Conservation (phyloP, 2,797 vertebrate species). For the Nothura maculosa region DNA sequence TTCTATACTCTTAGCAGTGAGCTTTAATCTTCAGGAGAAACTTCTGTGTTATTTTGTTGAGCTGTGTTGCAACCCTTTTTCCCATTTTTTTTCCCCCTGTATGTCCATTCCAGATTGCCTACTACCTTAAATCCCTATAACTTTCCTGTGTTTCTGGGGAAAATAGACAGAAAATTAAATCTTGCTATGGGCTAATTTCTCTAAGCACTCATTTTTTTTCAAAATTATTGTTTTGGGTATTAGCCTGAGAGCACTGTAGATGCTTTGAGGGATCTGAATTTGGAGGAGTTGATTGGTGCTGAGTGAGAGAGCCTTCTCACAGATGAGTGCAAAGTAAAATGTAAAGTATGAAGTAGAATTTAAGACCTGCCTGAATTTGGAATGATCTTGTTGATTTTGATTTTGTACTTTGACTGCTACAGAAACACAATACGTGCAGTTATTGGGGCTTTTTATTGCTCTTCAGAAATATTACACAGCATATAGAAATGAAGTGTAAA, state of each 20-base stretch:
- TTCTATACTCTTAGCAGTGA: conserved; percentile 22
- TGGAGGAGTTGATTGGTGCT: neutral
- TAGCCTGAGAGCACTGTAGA: neutral
- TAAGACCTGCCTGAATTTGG: neutral
- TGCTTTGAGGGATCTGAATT: neutral
- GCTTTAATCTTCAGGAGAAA: conserved; percentile 48
- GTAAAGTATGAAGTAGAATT: neutral
- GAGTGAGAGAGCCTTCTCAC: neutral
- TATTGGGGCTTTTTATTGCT: neutral
- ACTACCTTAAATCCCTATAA: conserved; percentile 12
- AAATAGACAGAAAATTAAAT: conserved; percentile 28
- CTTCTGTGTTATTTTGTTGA: neutral
- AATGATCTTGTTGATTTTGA: neutral
- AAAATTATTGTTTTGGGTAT: neutral
- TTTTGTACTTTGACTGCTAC: neutral
- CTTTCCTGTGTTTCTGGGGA: conserved; percentile 20
- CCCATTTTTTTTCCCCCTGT: neutral
- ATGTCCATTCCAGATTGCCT: neutral
- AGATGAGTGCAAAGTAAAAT: neutral
- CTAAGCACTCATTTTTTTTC: neutral
- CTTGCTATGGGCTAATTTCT: neutral
- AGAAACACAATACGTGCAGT: neutral
- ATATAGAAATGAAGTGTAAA: neutral
- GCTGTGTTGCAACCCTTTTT: conserved; percentile 16
- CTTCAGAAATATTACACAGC: neutral